Evolutionary conservation across 2,888 invertebrate genomes (phyloP).

Genomic region (Mongoloraphidia duomilia): DNA sequence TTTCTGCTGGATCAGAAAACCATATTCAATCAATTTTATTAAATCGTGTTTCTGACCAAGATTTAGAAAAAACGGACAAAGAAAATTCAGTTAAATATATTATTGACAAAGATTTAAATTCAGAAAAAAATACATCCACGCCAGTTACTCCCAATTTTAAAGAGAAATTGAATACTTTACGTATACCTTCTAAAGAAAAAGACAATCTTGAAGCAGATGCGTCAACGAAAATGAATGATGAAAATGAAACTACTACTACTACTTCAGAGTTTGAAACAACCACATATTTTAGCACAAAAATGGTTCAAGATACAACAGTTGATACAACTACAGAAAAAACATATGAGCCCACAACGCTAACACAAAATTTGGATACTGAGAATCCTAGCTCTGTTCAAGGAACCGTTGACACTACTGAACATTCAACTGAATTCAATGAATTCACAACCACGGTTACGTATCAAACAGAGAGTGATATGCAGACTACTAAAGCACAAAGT

Average conservation of each 20-base stretch:
- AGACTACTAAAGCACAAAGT: not conserved
- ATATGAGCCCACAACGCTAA: not conserved
- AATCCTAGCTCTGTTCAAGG: not conserved
- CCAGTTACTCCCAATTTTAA: too few relatives aligned
- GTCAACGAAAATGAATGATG: conserved; percentile 1
- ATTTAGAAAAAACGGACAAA: too few relatives aligned
- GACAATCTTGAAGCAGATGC: conserved; percentile 4
- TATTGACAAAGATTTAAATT: too few relatives aligned
- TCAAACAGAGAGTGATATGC: not conserved
- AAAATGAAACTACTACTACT: not conserved
- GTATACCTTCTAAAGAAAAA: conserved; percentile 16
- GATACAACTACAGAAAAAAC: conserved; percentile 1
- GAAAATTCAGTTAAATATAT: too few relatives aligned
- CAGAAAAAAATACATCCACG: too few relatives aligned
- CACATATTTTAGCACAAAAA: not conserved
- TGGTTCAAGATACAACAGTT: conserved; percentile 4
- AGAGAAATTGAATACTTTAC: not conserved
- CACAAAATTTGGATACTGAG: not conserved
- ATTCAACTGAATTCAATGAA: conserved; percentile 4
- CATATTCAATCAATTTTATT: too few relatives aligned
- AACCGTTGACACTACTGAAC: conserved; percentile 10
- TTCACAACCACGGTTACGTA: conserved; percentile 2
- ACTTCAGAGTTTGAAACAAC: conserved; percentile 2
- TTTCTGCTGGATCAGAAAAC: too few relatives aligned
- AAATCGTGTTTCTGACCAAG: too few relatives aligned